A percentile compares a stretch with the other conserved stretches of the same genome.
phyloP scores from a whole-genome alignment of 1,140 invertebrate genomes.

The Dufourea novaeangliae region DNA sequence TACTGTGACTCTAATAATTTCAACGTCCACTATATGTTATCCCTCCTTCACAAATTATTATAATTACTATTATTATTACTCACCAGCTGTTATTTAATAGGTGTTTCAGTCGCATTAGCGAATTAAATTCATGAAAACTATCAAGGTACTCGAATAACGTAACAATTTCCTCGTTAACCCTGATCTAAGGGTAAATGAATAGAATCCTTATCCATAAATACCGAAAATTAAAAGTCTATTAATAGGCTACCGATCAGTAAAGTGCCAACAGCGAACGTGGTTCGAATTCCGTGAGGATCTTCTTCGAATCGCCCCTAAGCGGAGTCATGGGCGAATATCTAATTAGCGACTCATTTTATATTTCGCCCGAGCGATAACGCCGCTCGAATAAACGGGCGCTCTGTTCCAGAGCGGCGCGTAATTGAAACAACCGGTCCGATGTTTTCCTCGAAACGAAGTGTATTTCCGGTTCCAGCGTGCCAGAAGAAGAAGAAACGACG shows the following conservation, averaged over 20 bases:
- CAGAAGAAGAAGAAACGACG: background rate
- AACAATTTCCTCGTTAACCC: too few relatives aligned
- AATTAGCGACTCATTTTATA: constrained; percentile 11
- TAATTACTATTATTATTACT: too few relatives aligned
- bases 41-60: too few relatives aligned
- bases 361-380: background rate
- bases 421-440: background rate
- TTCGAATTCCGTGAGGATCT: background rate
- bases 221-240: too few relatives aligned
- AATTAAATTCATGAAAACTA: too few relatives aligned
- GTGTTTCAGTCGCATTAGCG: too few relatives aligned
- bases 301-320: background rate
- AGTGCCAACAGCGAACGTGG: background rate
- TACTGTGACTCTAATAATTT: too few relatives aligned
- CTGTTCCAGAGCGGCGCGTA: background rate
- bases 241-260: background rate
- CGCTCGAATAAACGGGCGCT: background rate
- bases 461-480: constrained; percentile 14
- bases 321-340: background rate
- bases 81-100: too few relatives aligned
- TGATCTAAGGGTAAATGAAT: too few relatives aligned
- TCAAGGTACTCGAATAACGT: too few relatives aligned
- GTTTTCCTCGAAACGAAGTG: background rate
- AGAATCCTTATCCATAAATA: too few relatives aligned
- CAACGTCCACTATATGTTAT: too few relatives aligned